Evolutionary conservation across 2,888 invertebrate species (phyloP).

Genomic region (Zelleria hepariella): DNA sequence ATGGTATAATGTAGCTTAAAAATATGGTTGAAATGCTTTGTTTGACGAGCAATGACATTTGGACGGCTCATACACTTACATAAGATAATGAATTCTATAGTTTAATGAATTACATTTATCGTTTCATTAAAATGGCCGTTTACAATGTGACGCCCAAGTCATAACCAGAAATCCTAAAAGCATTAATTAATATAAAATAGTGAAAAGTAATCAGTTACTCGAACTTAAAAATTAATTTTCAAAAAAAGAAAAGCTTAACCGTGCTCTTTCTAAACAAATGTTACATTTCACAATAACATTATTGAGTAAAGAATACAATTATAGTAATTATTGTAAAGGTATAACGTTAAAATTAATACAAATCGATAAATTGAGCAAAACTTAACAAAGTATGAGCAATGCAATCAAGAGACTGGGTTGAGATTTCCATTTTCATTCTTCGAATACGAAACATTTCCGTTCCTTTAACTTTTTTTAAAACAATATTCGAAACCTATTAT

Average conservation of each 20-base stretch:
- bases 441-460: conserved; percentile 10
- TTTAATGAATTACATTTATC: neutral
- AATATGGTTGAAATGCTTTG: conserved; percentile 1
- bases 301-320: conserved; percentile 26
- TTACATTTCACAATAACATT: conserved; percentile 48
- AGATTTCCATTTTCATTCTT: conserved; percentile 11
- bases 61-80: conserved; percentile 55
- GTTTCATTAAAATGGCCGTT: neutral
- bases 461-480: conserved; percentile 4
- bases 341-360: conserved; percentile 49
- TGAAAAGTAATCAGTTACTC: neutral
- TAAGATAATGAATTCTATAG: conserved; percentile 6
- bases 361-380: conserved; percentile 64
- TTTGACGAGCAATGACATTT: conserved; percentile 27
- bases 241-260: conserved; percentile 65
- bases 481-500: conserved; percentile 35
- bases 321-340: conserved; percentile 22
- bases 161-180: neutral
- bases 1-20: conserved; percentile 14
- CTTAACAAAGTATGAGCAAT: conserved; percentile 67
- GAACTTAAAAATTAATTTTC: conserved; percentile 47
- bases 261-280: conserved; percentile 48
- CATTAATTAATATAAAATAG: neutral
- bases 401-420: conserved; percentile 28
- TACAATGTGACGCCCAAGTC: neutral